Evolutionary conservation across 2,888 invertebrate genomes (phyloP).

Genomic region (Phanerotoma sp.): DNA sequence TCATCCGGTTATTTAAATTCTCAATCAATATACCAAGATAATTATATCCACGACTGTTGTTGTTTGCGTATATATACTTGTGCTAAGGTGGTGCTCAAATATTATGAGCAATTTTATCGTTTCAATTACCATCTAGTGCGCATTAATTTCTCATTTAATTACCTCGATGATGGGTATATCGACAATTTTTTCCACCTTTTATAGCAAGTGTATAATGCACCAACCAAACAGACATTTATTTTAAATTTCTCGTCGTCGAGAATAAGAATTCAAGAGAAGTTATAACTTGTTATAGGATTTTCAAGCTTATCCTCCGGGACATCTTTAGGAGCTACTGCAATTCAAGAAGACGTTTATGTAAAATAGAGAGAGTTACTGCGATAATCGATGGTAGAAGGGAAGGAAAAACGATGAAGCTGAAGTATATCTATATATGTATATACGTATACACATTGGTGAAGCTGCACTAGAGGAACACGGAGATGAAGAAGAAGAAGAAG

Average conservation of each 20-base stretch:
- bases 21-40: slow-evolving; percentile 18
- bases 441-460: no score
- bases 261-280: no score
- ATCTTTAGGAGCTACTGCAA: slow-evolving; percentile 48
- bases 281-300: slow-evolving; percentile 22
- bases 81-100: slow-evolving; percentile 8
- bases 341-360: slow-evolving; percentile 51
- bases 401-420: slow-evolving; percentile 10
- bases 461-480: slow-evolving; percentile 1
- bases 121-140: slow-evolving; percentile 12
- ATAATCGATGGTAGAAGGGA: slow-evolving; percentile 39
- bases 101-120: slow-evolving; percentile 9
- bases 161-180: slow-evolving; percentile 3
- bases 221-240: no score
- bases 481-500: slow-evolving; percentile 1
- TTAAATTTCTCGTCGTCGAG: not conserved
- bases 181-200: not conserved
- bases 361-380: slow-evolving; percentile 39
- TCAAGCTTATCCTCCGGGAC: slow-evolving; percentile 43
- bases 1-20: slow-evolving; percentile 23
- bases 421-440: no score
- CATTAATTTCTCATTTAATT: slow-evolving; percentile 7
- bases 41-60: slow-evolving; percentile 13
- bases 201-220: not conserved
- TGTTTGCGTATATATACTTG: not conserved